Base-by-base conservation (phyloP, 1,140 invertebrate genomes). In the Thaumetopoea pityocampa region DNA sequence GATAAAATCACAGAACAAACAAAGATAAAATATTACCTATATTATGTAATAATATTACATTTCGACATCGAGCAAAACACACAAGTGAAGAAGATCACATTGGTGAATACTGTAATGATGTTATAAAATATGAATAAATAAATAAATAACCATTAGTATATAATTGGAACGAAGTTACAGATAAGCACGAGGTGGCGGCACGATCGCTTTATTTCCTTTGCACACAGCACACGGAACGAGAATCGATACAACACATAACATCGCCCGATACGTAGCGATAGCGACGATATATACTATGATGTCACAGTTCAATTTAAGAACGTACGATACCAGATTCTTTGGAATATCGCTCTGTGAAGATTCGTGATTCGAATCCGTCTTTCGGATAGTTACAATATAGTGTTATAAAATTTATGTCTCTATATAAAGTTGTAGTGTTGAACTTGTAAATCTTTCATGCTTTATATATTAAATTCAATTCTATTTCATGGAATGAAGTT, bases 261-360 rank as follows among this genome's bases (percentile, higher is more conserved):
- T 41, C 43, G 24, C 37, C 48, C 26, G 41, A 42, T 43, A 44
- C 49, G 38, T 57, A 58, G 41, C 51, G 50, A 59, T 54, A 51
- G 43, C 42, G 32, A 38, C 45, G 44, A 55, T 53, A 49, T 53
- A 61, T 61, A 65, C 41, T 46, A 63, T 56, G n/a, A n/a, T 59
- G 64, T 67, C 60, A 59, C 52, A 51, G 50, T 56, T 53, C 51
- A 61, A 67, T 67, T 64, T 50, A 57, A 48, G 49, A 56, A 54
- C 49, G 47, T 41, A 44, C 45, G 44, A 40, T 55, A 48, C 33
- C 45, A 51, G 44, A 42, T 47, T 40, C 23, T 11, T 15, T 36
- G 14, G 22, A 9, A 36, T 36, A 36, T 36, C 34, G 22, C 34
- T 22, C 24, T 24, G 15, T 36, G 8, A 36, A 9, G 27, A 26